Evolutionary conservation across 2,113 vertebrate genomes (phyloP).

Genomic region (Rhinichthys klamathensis): DNA sequence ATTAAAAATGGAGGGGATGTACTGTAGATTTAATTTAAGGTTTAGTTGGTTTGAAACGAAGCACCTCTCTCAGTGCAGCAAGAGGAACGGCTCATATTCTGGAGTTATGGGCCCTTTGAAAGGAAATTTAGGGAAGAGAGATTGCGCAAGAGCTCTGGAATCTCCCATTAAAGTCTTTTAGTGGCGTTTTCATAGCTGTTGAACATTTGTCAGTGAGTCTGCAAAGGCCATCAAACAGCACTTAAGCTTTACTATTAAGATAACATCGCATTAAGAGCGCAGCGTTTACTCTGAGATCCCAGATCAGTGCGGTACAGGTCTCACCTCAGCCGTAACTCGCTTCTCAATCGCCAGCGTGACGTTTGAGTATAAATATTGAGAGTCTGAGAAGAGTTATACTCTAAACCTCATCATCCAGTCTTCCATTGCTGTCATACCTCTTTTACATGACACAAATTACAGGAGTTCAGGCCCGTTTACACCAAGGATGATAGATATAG

Average conservation of each 20-base stretch:
- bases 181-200: constrained; percentile 40
- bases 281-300: constrained; percentile 45
- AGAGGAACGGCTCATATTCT: background rate
- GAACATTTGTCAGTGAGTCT: constrained; percentile 53
- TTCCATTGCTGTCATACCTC: background rate
- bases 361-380: background rate
- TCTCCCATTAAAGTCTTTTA: constrained; percentile 47
- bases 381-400: background rate
- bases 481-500: no score
- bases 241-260: constrained; percentile 47
- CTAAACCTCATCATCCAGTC: background rate
- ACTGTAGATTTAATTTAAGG: background rate
- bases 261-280: constrained; percentile 38
- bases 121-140: constrained; percentile 23
- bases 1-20: background rate
- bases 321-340: background rate
- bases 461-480: no score
- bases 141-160: constrained; percentile 53
- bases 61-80: background rate
- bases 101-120: constrained; percentile 20
- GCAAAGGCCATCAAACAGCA: constrained; percentile 60
- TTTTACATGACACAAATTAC: background rate
- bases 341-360: background rate
- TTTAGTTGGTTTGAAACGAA: background rate
- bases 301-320: constrained; percentile 31